phyloP scores from a whole-genome alignment of 2,797 vertebrate genomes.

The Spheniscus humboldti region DNA sequence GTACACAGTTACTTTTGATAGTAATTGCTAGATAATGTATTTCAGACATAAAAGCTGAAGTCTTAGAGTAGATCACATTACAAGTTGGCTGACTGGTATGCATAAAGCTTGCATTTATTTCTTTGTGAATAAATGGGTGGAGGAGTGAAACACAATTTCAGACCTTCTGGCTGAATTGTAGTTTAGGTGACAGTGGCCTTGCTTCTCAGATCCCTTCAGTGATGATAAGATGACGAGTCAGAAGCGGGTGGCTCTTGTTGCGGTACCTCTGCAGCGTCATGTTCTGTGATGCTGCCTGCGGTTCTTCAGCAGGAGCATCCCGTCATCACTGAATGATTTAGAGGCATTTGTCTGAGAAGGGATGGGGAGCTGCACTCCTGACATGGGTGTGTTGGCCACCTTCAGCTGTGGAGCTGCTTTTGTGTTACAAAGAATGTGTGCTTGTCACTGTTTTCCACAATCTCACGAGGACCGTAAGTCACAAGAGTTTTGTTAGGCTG shows the following conservation, averaged over 20 bases:
- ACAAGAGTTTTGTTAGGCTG: neutral
- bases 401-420: neutral
- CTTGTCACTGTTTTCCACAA: neutral
- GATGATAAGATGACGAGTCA: constrained; percentile 85
- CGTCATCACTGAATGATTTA: constrained; percentile 76
- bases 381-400: accelerated
- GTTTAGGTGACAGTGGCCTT: neutral
- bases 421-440: neutral
- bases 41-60: neutral
- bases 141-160: neutral
- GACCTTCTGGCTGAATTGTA: neutral
- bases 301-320: constrained; percentile 56
- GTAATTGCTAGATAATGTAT: neutral
- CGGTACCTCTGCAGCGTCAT: neutral
- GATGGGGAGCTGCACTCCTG: neutral
- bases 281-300: constrained; percentile 59
- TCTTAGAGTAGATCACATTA: accelerated
- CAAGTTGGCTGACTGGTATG: neutral
- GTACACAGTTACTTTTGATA: neutral
- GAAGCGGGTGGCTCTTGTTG: constrained; percentile 56
- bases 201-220: constrained; percentile 67
- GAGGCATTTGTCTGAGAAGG: constrained; percentile 99
- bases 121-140: neutral
- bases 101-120: accelerated
- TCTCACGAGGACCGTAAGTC: neutral